Percentiles rank a stretch among this genome's conserved stretches.
phyloP scores from a whole-genome alignment of 2,888 invertebrate genomes.

The Bellardia pandia region DNA sequence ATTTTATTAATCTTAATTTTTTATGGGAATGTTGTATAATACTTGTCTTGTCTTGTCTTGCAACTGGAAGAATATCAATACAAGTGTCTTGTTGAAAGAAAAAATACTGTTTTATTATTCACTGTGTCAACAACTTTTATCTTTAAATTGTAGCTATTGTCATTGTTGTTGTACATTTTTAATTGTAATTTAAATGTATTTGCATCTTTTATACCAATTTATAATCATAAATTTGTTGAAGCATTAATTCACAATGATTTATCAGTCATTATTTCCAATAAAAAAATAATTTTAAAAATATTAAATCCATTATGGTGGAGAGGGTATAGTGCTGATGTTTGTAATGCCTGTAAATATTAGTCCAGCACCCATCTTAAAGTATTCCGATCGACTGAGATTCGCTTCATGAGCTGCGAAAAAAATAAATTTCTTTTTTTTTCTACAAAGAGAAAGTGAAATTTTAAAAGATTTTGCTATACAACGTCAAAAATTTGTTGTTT shows the following conservation, averaged over 20 bases:
- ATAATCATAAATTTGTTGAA: constrained; percentile 34
- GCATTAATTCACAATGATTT: constrained; percentile 47
- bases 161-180: not conserved
- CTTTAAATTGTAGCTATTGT: not conserved
- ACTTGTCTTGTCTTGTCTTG: not conserved
- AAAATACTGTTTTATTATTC: not conserved
- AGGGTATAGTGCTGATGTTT: no score
- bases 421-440: not conserved
- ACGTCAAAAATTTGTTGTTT: no score
- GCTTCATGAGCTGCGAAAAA: not conserved
- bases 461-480: no score
- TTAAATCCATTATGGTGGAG: not conserved
- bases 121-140: constrained; percentile 1
- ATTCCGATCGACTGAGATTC: no score
- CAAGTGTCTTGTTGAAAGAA: not conserved
- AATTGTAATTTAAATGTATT: constrained; percentile 36
- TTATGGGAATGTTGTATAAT: not conserved
- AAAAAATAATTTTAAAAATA: constrained; percentile 8
- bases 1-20: not conserved
- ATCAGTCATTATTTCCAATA: constrained; percentile 52
- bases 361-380: no score
- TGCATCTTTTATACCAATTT: constrained; percentile 9
- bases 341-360: no score
- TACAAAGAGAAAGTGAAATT: no score
- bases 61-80: not conserved